phyloP scores from a whole-genome alignment of 2,888 invertebrate species.

The Spisula solida region DNA sequence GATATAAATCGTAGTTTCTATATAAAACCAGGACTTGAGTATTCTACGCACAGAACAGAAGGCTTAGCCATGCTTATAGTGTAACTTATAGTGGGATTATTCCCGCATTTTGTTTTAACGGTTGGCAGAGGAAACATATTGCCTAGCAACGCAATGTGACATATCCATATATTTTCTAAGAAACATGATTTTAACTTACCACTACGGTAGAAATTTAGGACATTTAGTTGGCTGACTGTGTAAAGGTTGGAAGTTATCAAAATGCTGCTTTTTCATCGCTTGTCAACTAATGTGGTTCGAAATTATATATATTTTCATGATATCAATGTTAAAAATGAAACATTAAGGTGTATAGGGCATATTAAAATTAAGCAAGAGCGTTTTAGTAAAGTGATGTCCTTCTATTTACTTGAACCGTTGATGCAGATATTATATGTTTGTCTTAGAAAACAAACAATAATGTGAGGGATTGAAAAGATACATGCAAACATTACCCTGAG shows the following conservation, averaged over 20 bases:
- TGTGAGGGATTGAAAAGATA: background rate
- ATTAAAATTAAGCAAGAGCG: too few species aligned
- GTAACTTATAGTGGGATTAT: background rate
- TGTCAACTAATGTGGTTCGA: too few species aligned
- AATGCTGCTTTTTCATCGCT: too few species aligned
- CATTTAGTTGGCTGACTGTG: background rate
- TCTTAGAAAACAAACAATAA: background rate
- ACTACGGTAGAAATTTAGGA: background rate
- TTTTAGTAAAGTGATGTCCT: too few species aligned
- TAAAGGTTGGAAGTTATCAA: background rate
- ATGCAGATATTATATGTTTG: background rate
- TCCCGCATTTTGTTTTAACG: conserved; percentile 3
- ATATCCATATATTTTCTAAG: background rate
- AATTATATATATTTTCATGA: too few species aligned
- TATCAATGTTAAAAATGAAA: too few species aligned
- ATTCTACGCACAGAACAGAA: background rate
- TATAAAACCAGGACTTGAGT: background rate
- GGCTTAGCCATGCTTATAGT: background rate
- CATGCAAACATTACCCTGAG: background rate
- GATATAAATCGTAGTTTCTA: background rate
- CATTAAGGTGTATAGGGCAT: too few species aligned
- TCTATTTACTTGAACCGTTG: too few species aligned
- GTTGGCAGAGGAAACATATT: conserved; percentile 7
- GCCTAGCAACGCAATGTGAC: conserved; percentile 21
- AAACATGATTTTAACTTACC: background rate